Evolutionary conservation across 2,113 vertebrate genomes (phyloP), one percentile per base, ranked within the genome.

Genomic region (Pelecanoides urinatrix): DNA sequence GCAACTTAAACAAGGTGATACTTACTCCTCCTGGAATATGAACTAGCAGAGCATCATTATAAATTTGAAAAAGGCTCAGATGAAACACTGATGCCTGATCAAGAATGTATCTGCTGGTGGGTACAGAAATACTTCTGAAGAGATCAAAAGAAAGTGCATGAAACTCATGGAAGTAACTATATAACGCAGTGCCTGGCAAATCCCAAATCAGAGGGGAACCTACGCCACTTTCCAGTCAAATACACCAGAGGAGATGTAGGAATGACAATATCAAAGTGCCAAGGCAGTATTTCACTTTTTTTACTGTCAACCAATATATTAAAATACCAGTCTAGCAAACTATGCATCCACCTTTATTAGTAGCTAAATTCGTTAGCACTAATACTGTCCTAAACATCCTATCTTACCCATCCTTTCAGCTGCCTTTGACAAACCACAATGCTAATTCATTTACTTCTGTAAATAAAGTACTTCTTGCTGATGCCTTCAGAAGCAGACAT

Each of bases 121-220:
- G 30, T 66, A 85, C 32, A 89, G 71, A 90, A 93, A 93, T 59
- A 61, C 26, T 94, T 93, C 66, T 58, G 52, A 67, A 70, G 50
- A 91, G 70, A 95, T 92, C 80, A 96, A 95, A 97, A 95, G 84
- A 77, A 79, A 19, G 56, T 18, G 1, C 18, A 87, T 42, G 25
- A 78, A 95, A 72, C 53, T 86, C 42, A 63, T 87, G 74, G 32
- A 95, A 93, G 77, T 8, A 88, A 30, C 56, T 78, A 47, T 50
- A 65, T 66, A 87, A 62, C 7, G 45, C 55, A 84, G 58, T 63
- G 40, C 7, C 36, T 62, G 36, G 25, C 38, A 63, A 63, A 63
- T 22, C 27, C 21, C 56, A 82, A 49, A 89, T 82, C 58, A 91
- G 85, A 93, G 26, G 50, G 45, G 29, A 89, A 83, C 44, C 34